Percentiles rank a stretch among this genome's conserved stretches.
phyloP scores from a whole-genome alignment of 2,113 vertebrate genomes.

The Rhineura floridana region DNA sequence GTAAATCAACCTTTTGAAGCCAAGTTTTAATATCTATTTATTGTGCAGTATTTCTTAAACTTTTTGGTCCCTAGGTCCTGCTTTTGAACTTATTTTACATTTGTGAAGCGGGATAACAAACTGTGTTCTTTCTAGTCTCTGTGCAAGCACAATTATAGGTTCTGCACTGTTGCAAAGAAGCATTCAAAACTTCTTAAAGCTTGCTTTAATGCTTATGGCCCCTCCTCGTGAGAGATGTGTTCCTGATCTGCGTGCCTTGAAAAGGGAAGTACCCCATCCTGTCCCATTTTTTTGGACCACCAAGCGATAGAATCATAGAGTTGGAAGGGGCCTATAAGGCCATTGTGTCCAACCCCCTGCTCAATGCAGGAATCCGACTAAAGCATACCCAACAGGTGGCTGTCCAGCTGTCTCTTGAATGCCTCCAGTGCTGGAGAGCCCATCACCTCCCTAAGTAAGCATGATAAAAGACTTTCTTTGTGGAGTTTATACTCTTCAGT shows the following conservation, averaged over 20 bases:
- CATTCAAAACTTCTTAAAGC: not conserved
- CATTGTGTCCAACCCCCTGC: no score
- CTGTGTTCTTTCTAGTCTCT: fast-evolving
- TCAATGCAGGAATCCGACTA: no score
- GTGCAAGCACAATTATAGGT: not conserved
- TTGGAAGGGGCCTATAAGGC: no score
- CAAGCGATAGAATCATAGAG: no score
- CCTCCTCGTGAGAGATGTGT: not conserved
- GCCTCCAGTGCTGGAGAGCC: no score
- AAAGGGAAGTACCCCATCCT: not conserved
- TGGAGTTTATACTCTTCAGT: not conserved
- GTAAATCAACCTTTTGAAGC: slow-evolving; percentile 58
- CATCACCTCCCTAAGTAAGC: no score
- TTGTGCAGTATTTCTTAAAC: not conserved
- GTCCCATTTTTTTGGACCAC: not conserved
- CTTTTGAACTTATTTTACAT: not conserved
- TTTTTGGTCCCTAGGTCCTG: not conserved
- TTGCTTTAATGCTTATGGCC: not conserved
- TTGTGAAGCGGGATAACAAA: not conserved
- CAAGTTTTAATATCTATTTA: not conserved
- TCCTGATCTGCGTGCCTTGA: not conserved
- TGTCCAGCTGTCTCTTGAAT: no score
- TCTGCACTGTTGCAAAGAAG: not conserved
- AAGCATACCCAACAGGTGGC: no score
- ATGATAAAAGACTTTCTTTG: not conserved